phyloP scores from a whole-genome alignment of 2,113 vertebrate genomes.

The human region DNA sequence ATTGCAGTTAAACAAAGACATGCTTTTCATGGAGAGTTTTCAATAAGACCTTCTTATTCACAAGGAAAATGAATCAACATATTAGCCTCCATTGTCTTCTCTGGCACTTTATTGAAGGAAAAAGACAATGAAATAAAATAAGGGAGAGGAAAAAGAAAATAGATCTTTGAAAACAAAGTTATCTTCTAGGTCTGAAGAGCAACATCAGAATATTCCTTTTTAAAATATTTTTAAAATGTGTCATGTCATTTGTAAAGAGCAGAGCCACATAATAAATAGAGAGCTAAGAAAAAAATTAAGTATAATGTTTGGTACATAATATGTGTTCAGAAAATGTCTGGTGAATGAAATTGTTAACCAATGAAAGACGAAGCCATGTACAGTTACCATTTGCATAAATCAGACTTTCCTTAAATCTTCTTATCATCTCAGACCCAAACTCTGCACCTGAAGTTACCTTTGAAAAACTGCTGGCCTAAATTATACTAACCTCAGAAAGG shows the following conservation, averaged over 20 bases:
- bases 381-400: not conserved
- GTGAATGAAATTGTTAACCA: not conserved
- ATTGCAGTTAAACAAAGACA: constrained; percentile 41
- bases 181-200: not conserved
- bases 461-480: not conserved
- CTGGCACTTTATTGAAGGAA: not conserved
- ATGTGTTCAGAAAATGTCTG: not conserved
- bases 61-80: constrained; percentile 43
- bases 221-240: not conserved
- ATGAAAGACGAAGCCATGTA: not conserved
- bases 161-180: not conserved
- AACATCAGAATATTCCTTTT: not conserved
- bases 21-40: not conserved
- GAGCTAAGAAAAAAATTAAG: not conserved
- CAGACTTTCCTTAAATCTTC: not conserved
- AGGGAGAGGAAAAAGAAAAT: not conserved
- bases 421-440: not conserved
- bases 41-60: not conserved
- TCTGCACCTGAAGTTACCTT: not conserved
- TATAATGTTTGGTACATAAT: not conserved
- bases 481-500: not conserved
- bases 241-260: not conserved
- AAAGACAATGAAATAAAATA: constrained; percentile 12
- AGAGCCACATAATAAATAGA: not conserved
- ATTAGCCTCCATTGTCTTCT: not conserved